Percentiles rank a stretch among this genome's conserved stretches.
Conservation (phyloP, 2,888 invertebrate genomes). For the Rhingia rostrata region DNA sequence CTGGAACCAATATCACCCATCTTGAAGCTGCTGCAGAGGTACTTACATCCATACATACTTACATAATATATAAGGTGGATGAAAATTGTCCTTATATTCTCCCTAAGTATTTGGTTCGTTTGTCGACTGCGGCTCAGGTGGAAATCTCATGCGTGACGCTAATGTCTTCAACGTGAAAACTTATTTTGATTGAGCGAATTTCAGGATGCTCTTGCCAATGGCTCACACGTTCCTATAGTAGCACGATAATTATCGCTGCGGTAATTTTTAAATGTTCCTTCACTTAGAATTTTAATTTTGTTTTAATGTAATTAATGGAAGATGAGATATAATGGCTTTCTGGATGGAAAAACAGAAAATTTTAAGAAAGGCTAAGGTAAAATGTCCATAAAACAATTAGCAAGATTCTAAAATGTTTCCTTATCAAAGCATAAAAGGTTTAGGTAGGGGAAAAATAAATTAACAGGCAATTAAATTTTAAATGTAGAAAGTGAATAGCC, state of each 20-base stretch:
- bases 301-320: not conserved
- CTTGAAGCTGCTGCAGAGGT: constrained; percentile 5
- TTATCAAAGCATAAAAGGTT: too few species aligned
- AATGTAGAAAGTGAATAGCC: too few species aligned
- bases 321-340: not conserved
- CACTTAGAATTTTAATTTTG: not conserved
- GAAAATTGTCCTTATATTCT: constrained; percentile 37
- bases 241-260: constrained; percentile 28
- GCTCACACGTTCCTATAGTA: constrained; percentile 38
- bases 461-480: too few species aligned
- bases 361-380: not conserved
- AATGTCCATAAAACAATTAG: too few species aligned
- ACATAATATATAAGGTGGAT: constrained; percentile 12
- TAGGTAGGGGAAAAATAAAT: too few species aligned
- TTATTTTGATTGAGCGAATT: constrained; percentile 61
- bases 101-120: constrained; percentile 26
- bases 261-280: constrained; percentile 8
- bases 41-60: too few species aligned
- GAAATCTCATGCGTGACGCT: constrained; percentile 60
- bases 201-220: constrained; percentile 36
- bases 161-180: constrained; percentile 52
- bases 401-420: too few species aligned
- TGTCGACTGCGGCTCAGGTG: constrained; percentile 38
- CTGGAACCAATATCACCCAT: constrained; percentile 43
- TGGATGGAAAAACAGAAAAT: not conserved